A percentile compares a stretch with the other conserved stretches of the same genome.
Evolutionary conservation across 37 sponge, comb jelly and placozoan species (phyloP).

Genomic region (Amphimedon queenslandica): DNA sequence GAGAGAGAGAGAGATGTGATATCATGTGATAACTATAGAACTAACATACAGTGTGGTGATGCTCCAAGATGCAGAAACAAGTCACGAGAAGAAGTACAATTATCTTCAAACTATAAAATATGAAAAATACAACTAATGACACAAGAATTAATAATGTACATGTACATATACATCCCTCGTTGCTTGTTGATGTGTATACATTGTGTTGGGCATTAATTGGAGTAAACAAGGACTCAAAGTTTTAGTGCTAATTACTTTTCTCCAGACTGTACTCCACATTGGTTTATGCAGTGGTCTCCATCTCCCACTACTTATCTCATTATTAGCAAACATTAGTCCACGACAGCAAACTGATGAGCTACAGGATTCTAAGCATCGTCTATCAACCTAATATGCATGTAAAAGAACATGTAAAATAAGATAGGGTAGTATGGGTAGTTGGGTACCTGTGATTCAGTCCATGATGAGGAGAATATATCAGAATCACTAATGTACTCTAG

Average conservation of each 20-base stretch:
- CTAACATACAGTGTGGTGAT: slow-evolving; percentile 45
- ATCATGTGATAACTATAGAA: neutral
- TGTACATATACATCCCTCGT: neutral
- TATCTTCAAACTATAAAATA: slow-evolving; percentile 28
- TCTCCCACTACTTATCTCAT: neutral
- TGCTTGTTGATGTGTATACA: neutral
- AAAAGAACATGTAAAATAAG: neutral
- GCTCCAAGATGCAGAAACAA: slow-evolving; percentile 55
- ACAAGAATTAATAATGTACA: neutral
- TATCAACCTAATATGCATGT: slow-evolving; percentile 15
- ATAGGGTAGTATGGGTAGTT: neutral
- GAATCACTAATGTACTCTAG: slow-evolving; percentile 50
- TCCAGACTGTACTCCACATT: slow-evolving; percentile 41
- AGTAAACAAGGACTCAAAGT: slow-evolving; percentile 11
- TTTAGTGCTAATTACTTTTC: slow-evolving; percentile 25
- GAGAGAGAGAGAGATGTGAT: too few species aligned
- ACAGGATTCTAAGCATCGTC: neutral
- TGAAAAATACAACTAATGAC: neutral
- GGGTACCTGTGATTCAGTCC: slow-evolving; percentile 41
- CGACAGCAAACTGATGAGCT: slow-evolving; percentile 37
- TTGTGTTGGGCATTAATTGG: too few species aligned
- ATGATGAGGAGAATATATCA: slow-evolving; percentile 23
- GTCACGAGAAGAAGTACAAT: slow-evolving; percentile 20
- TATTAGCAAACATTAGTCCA: slow-evolving; percentile 47
- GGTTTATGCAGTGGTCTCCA: slow-evolving; percentile 82